Conservation (phyloP, 2,113 vertebrate species). For the Apistogramma diplotaenia region DNA sequence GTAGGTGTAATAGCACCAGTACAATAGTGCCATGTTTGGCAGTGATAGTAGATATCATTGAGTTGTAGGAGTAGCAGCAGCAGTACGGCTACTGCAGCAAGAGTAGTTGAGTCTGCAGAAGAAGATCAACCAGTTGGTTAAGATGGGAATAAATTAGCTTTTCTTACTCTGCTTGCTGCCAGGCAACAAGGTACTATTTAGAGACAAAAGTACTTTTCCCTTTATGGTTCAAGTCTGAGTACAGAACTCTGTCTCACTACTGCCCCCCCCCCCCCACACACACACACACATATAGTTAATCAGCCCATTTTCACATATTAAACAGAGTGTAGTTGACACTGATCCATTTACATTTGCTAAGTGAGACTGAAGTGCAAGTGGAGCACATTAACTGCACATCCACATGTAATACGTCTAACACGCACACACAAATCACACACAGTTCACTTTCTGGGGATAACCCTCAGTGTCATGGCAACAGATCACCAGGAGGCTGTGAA, state of each 20-base stretch:
- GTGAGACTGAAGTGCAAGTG: neutral
- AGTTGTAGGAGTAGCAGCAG: neutral
- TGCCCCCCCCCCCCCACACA: neutral
- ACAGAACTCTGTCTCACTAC: neutral
- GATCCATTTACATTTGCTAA: neutral
- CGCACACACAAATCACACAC: neutral
- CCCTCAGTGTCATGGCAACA: slow-evolving; percentile 66
- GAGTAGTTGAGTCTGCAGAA: neutral
- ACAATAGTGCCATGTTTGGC: neutral
- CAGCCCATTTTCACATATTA: neutral
- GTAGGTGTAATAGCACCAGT: neutral
- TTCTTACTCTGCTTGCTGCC: slow-evolving; percentile 43
- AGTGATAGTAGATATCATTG: neutral
- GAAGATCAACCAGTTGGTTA: neutral
- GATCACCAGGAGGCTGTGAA: slow-evolving; percentile 51
- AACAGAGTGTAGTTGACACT: neutral
- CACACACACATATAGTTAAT: neutral
- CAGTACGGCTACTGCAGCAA: neutral
- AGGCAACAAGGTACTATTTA: slow-evolving; percentile 55
- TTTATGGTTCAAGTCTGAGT: slow-evolving; percentile 44
- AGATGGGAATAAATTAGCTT: slow-evolving; percentile 25
- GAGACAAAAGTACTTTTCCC: slow-evolving; percentile 45
- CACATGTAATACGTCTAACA: neutral
- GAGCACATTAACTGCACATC: neutral
- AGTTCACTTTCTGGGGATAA: slow-evolving; percentile 61